These are phyloP conservation scores for Drosophila virilis DNA, from an alignment of 1,140 invertebrate species.

Conservation along the genomic window DNA sequence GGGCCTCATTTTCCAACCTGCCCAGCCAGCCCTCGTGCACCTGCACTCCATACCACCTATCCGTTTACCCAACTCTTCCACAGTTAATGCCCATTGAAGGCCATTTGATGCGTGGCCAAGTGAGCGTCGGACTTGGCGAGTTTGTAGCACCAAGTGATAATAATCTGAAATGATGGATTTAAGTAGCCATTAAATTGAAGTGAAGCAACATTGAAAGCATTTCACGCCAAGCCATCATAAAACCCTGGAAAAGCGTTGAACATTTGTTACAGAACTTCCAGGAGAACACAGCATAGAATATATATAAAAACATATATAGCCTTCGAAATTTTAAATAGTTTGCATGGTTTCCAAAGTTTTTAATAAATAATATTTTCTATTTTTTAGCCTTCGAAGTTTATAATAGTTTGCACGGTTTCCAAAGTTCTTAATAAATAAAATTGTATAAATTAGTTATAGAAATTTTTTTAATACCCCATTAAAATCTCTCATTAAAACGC, in stretches of 20 bases:
- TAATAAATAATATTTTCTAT: no score
- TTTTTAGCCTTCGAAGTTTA: no score
- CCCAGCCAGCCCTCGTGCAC: neutral
- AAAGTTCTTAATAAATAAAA: no score
- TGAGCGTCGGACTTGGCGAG: constrained; percentile 60
- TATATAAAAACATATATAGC: neutral
- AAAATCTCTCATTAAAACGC: no score
- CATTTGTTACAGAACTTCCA: neutral
- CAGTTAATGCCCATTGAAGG: constrained; percentile 73
- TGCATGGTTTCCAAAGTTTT: no score
- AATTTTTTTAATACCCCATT: no score
- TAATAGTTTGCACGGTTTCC: no score
- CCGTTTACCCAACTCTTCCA: constrained; percentile 17
- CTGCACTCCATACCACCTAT: neutral
- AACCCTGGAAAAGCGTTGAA: neutral
- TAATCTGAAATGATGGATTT: constrained; percentile 64
- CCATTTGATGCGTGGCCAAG: constrained; percentile 79
- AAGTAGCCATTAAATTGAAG: constrained; percentile 51
- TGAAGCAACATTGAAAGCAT: constrained; percentile 30
- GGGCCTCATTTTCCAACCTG: constrained; percentile 25
- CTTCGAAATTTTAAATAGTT: no score
- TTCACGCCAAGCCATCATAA: neutral
- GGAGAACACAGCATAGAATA: neutral
- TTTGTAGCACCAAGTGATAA: constrained; percentile 66
- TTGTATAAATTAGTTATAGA: no score